Evolutionary conservation across 1,140 invertebrate species (phyloP), one percentile per base, ranked within the genome.

Genomic region (Chymomyza costata): DNA sequence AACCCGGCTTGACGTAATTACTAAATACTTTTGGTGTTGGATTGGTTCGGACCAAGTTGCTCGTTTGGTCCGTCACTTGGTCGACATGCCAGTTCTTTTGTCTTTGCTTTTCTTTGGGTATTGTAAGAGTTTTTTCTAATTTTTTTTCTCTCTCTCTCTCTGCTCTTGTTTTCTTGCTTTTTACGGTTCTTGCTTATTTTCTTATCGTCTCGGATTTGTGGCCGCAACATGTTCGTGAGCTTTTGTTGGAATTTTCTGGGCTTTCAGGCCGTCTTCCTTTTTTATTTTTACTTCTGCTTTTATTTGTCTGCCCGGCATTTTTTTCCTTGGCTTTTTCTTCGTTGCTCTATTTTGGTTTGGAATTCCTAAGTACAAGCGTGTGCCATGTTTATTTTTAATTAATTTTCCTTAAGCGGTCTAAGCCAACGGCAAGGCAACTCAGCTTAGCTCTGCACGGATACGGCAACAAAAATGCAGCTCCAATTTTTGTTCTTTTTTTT

Each of bases 371-470:
- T 50, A 80, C 73, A 80, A 80, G 73, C 56, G 73, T 80, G 73
- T 80, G 73, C 73, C 73, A 80, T 80, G 73, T 80, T 80, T 80
- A 80, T 80, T 80, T 80, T 80, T 80, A 80, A 80, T 80, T 80
- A 80, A 80, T 80, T 80, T 80, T 80, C 67, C 73, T 80, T 80
- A 80, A 80, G 67, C 73, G 81, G 73, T 80, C 64, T 73, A 54
- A 80, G 68, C 57, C 64, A 35, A 35, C 51, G 64, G 63, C 66
- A 57, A 49, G 35, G 37, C 56, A 28, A 28, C 41, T 6, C 6
- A 45, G 31, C 28, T 56, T 43, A n/a, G n/a, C n/a, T n/a, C n/a
- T n/a, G n/a, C n/a, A n/a, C n/a, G n/a, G n/a, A n/a, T n/a, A 16
- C 28, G 30, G 31, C 14, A 17, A 11, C 14, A 13, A 13, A 17